Conservation (phyloP, 1,140 invertebrate genomes). For the Eupristina koningsbergeri region DNA sequence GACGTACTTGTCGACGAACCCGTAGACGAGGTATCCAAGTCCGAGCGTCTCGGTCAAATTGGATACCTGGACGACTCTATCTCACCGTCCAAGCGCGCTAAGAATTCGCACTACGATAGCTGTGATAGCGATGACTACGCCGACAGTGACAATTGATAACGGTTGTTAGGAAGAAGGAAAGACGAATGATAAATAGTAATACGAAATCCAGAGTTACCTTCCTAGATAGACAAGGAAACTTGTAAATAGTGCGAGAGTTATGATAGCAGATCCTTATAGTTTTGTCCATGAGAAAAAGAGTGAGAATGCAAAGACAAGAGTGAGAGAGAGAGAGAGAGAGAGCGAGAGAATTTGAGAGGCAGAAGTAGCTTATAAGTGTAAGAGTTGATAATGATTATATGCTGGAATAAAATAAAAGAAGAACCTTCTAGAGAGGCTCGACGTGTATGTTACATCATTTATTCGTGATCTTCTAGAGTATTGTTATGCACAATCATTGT, state of each 20-base stretch:
- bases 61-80: constrained; percentile 55
- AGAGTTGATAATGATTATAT: too few species aligned
- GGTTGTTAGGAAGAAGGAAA: background rate
- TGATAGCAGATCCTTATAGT: constrained; percentile 28
- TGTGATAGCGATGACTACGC: constrained; percentile 72
- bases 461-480: background rate
- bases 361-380: too few species aligned
- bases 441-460: background rate
- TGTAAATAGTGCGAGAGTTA: constrained; percentile 44
- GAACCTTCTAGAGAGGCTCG: too few species aligned
- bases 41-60: constrained; percentile 46
- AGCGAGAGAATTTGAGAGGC: background rate
- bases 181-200: background rate
- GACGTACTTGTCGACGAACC: constrained; percentile 64
- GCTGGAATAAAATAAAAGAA: too few species aligned
- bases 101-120: constrained; percentile 66
- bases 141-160: constrained; percentile 69
- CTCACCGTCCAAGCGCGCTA: constrained; percentile 56
- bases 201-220: background rate
- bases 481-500: background rate
- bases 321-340: background rate
- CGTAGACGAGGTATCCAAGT: constrained; percentile 49
- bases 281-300: constrained; percentile 7
- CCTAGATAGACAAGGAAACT: constrained; percentile 12
- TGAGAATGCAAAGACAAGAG: background rate